A percentile compares a stretch with the other conserved stretches of the same genome.
These are phyloP conservation scores for Heliconius nattereri DNA, from an alignment of 1,140 invertebrate genomes.

Conservation along the genomic window DNA sequence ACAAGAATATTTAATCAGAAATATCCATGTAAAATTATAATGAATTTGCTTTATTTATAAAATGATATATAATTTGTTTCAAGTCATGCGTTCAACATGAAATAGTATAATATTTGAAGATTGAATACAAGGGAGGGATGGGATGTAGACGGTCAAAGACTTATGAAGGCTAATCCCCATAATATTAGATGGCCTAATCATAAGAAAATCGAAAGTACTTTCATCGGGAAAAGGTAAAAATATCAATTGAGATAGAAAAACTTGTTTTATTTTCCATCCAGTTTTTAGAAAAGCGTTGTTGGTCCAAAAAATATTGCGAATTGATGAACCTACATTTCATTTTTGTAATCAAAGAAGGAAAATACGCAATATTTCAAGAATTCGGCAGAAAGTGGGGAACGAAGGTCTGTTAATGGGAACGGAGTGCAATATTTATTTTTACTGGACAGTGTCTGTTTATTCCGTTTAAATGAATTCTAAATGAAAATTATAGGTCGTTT, in stretches of 20 bases:
- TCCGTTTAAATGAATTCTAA: conserved; percentile 74
- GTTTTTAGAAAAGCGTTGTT: background rate
- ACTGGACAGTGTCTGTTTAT: conserved; percentile 35
- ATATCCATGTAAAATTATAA: background rate
- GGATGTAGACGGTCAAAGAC: conserved; percentile 11
- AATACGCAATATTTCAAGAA: too few relatives aligned
- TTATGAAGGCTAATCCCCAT: conserved; percentile 29
- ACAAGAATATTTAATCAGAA: background rate
- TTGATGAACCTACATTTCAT: too few relatives aligned
- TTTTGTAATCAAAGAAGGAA: too few relatives aligned
- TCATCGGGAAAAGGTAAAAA: conserved; percentile 13
- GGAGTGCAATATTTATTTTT: background rate
- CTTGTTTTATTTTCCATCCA: background rate
- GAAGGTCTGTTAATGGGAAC: too few relatives aligned
- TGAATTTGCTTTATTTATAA: background rate
- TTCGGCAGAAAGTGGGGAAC: too few relatives aligned
- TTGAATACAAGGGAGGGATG: conserved; percentile 21
- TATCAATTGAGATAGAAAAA: background rate
- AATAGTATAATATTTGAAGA: conserved; percentile 20
- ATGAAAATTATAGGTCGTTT: conserved; percentile 74
- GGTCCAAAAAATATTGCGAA: too few relatives aligned
- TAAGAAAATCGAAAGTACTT: conserved; percentile 21
- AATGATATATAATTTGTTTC: background rate
- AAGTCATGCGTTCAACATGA: conserved; percentile 11
- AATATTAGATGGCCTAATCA: conserved; percentile 34